These are phyloP conservation scores for Noctua fimbriata DNA, from an alignment of 2,888 invertebrate genomes.

Conservation along the genomic window DNA sequence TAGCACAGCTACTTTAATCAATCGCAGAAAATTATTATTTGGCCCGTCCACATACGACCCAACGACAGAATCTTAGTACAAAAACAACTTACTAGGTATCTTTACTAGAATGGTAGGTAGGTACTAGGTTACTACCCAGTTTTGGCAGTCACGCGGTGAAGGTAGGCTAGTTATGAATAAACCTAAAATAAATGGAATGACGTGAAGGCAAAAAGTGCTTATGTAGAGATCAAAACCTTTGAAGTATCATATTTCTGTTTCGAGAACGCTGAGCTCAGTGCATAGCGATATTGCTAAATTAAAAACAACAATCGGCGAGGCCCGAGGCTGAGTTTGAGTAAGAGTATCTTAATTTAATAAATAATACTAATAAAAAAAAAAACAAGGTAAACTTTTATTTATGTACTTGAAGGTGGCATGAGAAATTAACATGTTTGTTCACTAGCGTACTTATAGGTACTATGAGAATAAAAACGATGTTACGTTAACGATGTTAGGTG, in stretches of 20 bases:
- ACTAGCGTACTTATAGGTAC: not conserved
- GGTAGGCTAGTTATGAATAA: not conserved
- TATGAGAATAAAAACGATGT: not conserved
- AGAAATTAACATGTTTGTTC: constrained; percentile 11
- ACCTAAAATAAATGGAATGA: not conserved
- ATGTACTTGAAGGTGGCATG: not conserved
- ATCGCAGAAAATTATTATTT: not conserved
- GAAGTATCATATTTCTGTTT: constrained; percentile 4
- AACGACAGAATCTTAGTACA: not conserved
- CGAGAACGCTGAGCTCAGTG: constrained; percentile 11
- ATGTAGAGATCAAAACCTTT: not conserved
- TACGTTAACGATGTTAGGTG: not conserved
- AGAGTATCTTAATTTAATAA: not conserved
- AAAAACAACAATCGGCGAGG: not conserved
- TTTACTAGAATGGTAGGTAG: not conserved
- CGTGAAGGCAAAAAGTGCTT: not conserved
- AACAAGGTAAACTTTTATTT: not conserved
- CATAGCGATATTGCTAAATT: not conserved
- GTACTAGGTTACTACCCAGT: not conserved
- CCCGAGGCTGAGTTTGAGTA: not conserved
- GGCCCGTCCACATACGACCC: not conserved
- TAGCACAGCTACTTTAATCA: not conserved
- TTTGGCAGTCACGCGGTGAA: not conserved
- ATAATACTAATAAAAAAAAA: not conserved
- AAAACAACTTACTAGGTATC: not conserved